Evolutionary conservation across 2,113 vertebrate species (phyloP).

Genomic region (Terrapene triunguis): DNA sequence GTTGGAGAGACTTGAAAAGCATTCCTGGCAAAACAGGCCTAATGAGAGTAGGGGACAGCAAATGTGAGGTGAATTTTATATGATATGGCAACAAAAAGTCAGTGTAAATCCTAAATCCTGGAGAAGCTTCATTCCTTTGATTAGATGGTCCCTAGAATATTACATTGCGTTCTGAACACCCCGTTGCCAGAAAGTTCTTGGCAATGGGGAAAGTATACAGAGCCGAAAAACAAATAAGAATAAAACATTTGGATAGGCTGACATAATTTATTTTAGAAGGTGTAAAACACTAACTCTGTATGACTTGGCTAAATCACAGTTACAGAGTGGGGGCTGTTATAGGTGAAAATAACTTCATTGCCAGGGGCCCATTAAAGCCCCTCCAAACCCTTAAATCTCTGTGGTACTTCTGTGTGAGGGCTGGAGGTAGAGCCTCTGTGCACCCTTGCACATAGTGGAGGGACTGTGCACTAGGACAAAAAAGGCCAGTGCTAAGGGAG

Average conservation of each 20-base stretch:
- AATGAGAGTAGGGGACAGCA: not conserved
- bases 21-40: not conserved
- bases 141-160: not conserved
- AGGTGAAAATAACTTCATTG: not conserved
- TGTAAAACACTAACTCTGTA: not conserved
- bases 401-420: not conserved
- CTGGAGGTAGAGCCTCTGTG: rapidly evolving
- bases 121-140: not conserved
- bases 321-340: not conserved
- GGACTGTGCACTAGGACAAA: not conserved
- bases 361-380: not conserved
- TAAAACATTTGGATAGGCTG: not conserved
- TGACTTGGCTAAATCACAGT: not conserved
- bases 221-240: not conserved
- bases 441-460: not conserved
- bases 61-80: not conserved
- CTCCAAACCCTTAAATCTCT: not conserved
- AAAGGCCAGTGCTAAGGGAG: not conserved
- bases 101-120: not conserved
- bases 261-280: not conserved
- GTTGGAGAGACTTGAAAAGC: not conserved
- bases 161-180: not conserved
- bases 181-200: not conserved
- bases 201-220: not conserved
- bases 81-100: not conserved